Base-by-base conservation (phyloP, 2,888 invertebrate species). In the Cheilosia vulpina region DNA sequence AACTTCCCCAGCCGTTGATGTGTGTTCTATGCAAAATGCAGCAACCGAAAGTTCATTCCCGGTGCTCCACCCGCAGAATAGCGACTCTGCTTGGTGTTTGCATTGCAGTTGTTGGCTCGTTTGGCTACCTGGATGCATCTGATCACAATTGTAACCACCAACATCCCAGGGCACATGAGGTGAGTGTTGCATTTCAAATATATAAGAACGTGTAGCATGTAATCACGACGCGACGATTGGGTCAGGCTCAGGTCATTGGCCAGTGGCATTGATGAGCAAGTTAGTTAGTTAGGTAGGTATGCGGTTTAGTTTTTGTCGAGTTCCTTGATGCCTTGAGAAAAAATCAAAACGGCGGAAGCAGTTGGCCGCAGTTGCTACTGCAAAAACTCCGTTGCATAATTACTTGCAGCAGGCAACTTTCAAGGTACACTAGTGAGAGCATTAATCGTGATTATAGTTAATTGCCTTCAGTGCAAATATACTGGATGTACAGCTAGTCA, bases 101-200 rank as follows among this genome's bases (percentile, higher is more conserved):
- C 76, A 24, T 75, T 21, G 60, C 62, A 47, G 62, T 85, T 55
- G 53, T 50, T 50, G 62, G 45, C 68, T 69, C 72, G 34, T 38
- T 87, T 27, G 79, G 72, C 60, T 75, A 65, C 47, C 41, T 77
- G 58, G 72, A 76, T 68, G 80, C 73, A 80, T 75, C 76, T 19
- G 88, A 89, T 27, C 90, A 90, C 88, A 93, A 94, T 88, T 95
- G 95, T 91, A 94, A 93, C 63, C 95, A 95, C 88, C 93, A 94
- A 85, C 95, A 95, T 91, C 95, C 95, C 2, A 94, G 94, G 89
- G 94, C 93, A 73, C 94, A 95, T 90, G 95, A 95, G 94, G 95
- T 95, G 90, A 90, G 90, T 88, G 41, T 50, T 71, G 31, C 6
- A 45, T 43, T 19, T 58, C 31, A 9, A 7, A 57, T 27, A 15